phyloP scores from a whole-genome alignment of 2,113 vertebrate species.

The Centropristis striata region DNA sequence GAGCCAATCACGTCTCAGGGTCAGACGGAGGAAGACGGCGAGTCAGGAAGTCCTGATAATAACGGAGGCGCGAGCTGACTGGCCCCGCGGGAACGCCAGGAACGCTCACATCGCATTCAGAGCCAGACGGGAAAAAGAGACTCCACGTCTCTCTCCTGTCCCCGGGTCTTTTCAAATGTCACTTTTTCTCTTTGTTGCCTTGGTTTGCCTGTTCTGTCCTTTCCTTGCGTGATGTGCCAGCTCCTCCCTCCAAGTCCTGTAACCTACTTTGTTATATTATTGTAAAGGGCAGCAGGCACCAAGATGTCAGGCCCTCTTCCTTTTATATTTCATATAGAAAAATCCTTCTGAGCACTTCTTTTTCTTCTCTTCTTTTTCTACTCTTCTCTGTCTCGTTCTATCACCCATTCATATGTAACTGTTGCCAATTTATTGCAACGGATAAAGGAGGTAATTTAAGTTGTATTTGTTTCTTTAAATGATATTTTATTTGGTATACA shows the following conservation, averaged over 20 bases:
- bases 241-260: conserved; percentile 15
- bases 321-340: too few relatives aligned
- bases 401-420: too few relatives aligned
- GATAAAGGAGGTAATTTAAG: too few relatives aligned
- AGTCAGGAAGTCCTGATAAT: conserved; percentile 59
- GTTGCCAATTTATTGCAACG: too few relatives aligned
- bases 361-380: not conserved
- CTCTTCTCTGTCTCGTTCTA: not conserved
- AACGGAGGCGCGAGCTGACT: conserved; percentile 49
- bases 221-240: conserved; percentile 22
- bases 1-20: conserved; percentile 64
- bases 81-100: conserved; percentile 54
- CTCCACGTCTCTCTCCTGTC: conserved; percentile 51
- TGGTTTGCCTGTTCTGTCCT: conserved; percentile 29
- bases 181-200: conserved; percentile 53
- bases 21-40: conserved; percentile 51
- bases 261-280: conserved; percentile 44
- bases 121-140: conserved; percentile 8
- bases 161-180: conserved; percentile 72
- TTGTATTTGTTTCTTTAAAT: too few relatives aligned
- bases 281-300: conserved; percentile 48
- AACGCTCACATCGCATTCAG: conserved; percentile 57
- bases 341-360: not conserved
- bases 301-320: conserved; percentile 22
- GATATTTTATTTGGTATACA: too few relatives aligned